Percentiles rank a stretch among this genome's conserved stretches.
Evolutionary conservation across 1,140 invertebrate species (phyloP).

Genomic region (Meteorus sp.): DNA sequence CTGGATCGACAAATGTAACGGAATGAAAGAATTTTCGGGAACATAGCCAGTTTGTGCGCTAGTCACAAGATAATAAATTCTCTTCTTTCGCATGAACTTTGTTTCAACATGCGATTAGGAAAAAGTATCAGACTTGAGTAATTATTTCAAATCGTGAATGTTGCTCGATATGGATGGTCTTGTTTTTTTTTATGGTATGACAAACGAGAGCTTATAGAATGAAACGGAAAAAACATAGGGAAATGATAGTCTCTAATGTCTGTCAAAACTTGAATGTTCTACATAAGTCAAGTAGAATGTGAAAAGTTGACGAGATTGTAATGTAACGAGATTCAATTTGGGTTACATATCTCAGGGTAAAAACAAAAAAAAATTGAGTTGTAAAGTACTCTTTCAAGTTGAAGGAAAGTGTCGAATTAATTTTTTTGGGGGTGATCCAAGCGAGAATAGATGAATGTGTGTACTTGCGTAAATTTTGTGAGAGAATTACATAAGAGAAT

Average conservation of each 20-base stretch:
- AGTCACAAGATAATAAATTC: constrained; percentile 35
- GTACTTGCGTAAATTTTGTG: no score
- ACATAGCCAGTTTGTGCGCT: constrained; percentile 41
- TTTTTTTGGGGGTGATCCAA: no score
- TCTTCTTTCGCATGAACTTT: constrained; percentile 24
- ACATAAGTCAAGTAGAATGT: background rate
- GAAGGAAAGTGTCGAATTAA: background rate
- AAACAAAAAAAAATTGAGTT: background rate
- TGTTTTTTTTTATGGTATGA: no score
- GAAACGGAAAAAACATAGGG: background rate
- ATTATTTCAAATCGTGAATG: constrained; percentile 4
- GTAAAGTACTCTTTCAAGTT: constrained; percentile 3
- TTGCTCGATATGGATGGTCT: background rate
- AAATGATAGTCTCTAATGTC: background rate
- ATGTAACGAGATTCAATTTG: constrained; percentile 2
- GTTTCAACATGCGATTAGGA: constrained; percentile 7
- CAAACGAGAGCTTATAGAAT: background rate
- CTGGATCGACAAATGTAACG: background rate
- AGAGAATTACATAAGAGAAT: no score
- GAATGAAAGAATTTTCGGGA: constrained; percentile 26
- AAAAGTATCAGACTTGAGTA: background rate
- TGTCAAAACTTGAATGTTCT: background rate
- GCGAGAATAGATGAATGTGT: no score
- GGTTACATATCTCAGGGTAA: constrained; percentile 29
- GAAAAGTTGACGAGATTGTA: constrained; percentile 4